Evolutionary conservation across 2,888 invertebrate species (phyloP), one percentile per base, ranked within the genome.

Genomic region (Stictocephala bisonia): DNA sequence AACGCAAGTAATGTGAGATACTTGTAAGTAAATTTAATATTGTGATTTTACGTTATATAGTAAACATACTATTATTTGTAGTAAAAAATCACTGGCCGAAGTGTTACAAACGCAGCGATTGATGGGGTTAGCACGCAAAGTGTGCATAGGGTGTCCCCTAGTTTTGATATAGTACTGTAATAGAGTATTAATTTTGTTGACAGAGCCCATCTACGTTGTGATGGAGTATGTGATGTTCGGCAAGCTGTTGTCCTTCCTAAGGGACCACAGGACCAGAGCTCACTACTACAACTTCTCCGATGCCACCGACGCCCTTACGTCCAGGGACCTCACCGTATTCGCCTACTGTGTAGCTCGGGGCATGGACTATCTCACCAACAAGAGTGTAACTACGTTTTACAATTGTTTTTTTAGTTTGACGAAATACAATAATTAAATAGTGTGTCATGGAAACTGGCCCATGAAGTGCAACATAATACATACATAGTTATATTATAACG

Each of bases 181-280:
- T 27, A 3, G 11, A 27, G 20, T 4, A 20, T 58, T 58, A n/a
- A 41, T 66, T 27, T 66, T 15, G 15, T 35, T 26, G 18, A n/a
- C 86, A 93, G 94, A 94, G 80, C 94, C 94, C 0, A 90, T 92
- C 81, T 89, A 93, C 81, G 86, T 94, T 51, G 91, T 94, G 79
- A 91, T 94, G 91, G 94, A 94, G 84, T 94, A 93, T 82, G 93
- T 93, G 74, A 92, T 93, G 90, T 90, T 92, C 79, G 94, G 94
- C 40, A 92, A 94, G 81, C 84, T 94, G 76, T 85, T 93, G 78
- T 90, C 93, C 1, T 91, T 93, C 81, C 85, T 94, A 74, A 87
- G 94, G 48, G 93, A 87, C 83, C 89, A 84, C 83, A 86, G 86
- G 79, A 86, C 85, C 26, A 81, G 86, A 74, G 85, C 86, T 76